Evolutionary conservation across 2,797 vertebrate genomes (phyloP).

Genomic region (Phalloptychus januarius): DNA sequence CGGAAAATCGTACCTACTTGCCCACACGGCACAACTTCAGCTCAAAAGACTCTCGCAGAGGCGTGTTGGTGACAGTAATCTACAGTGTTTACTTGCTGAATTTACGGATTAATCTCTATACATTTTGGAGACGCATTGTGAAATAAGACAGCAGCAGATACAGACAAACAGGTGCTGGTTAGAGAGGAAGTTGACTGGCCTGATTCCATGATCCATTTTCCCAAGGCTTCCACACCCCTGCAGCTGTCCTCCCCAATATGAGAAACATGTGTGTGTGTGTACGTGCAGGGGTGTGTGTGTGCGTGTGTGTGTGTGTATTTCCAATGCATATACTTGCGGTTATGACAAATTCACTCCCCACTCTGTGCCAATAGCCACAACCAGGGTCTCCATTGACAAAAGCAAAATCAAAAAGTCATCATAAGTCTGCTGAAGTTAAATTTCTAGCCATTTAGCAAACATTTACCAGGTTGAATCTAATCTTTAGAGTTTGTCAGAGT

Average conservation of each 20-base stretch:
- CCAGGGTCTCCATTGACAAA: constrained; percentile 55
- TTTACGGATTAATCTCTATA: constrained; percentile 43
- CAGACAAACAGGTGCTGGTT: constrained; percentile 70
- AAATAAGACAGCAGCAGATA: constrained; percentile 62
- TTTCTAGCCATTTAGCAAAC: constrained; percentile 11
- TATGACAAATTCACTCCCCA: constrained; percentile 68
- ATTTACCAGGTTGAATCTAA: not conserved
- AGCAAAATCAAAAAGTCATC: constrained; percentile 11
- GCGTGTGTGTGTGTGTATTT: constrained; percentile 28
- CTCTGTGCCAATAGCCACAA: constrained; percentile 56
- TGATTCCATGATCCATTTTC: constrained; percentile 77
- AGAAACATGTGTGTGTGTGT: constrained; percentile 66
- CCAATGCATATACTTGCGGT: constrained; percentile 53
- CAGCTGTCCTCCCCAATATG: constrained; percentile 79
- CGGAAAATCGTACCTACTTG: constrained; percentile 50
- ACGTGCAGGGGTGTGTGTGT: constrained; percentile 17
- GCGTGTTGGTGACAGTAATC: constrained; percentile 42
- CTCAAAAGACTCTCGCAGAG: not conserved
- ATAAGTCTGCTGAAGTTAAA: constrained; percentile 8
- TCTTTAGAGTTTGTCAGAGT: constrained; percentile 35
- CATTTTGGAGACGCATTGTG: constrained; percentile 59
- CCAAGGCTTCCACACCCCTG: constrained; percentile 77
- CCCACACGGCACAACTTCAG: constrained; percentile 26
- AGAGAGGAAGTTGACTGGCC: constrained; percentile 77
- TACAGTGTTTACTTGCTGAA: constrained; percentile 27